Evolutionary conservation across 2,888 invertebrate genomes (phyloP).

Genomic region (Pachymerium ferrugineum): DNA sequence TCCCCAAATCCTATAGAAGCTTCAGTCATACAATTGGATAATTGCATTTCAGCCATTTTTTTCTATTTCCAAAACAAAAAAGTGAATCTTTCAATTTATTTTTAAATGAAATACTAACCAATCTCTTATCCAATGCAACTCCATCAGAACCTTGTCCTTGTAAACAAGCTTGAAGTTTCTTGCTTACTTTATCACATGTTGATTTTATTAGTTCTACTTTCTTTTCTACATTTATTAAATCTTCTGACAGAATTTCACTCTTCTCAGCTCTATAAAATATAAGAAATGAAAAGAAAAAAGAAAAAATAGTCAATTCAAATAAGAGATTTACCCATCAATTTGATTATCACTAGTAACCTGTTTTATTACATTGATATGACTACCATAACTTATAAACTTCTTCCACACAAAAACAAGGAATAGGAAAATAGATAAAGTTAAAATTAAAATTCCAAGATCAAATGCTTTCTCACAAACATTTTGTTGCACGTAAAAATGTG

Average conservation of each 20-base stretch:
- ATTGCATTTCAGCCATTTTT: constrained; percentile 77
- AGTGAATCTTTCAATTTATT: background rate
- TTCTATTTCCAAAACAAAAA: constrained; percentile 53
- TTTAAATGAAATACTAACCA: constrained; percentile 51
- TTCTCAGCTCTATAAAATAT: constrained; percentile 64
- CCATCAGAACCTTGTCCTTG: constrained; percentile 53
- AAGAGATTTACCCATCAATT: background rate
- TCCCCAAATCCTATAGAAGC: constrained; percentile 56
- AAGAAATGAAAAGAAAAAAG: constrained; percentile 1
- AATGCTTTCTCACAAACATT: constrained; percentile 31
- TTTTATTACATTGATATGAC: background rate
- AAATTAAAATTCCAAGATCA: constrained; percentile 27
- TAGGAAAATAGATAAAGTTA: constrained; percentile 4
- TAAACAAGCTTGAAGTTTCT: constrained; percentile 50
- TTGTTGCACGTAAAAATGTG: constrained; percentile 28
- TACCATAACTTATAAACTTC: background rate
- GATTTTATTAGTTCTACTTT: constrained; percentile 72
- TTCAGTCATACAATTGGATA: constrained; percentile 70
- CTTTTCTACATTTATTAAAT: constrained; percentile 72
- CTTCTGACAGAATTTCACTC: constrained; percentile 74
- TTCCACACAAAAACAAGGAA: background rate
- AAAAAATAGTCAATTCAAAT: background rate
- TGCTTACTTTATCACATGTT: constrained; percentile 54
- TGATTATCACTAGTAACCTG: background rate
- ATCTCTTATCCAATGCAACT: constrained; percentile 63